Conservation (phyloP, 2,797 vertebrate genomes). For the Siniperca scherzeri region DNA sequence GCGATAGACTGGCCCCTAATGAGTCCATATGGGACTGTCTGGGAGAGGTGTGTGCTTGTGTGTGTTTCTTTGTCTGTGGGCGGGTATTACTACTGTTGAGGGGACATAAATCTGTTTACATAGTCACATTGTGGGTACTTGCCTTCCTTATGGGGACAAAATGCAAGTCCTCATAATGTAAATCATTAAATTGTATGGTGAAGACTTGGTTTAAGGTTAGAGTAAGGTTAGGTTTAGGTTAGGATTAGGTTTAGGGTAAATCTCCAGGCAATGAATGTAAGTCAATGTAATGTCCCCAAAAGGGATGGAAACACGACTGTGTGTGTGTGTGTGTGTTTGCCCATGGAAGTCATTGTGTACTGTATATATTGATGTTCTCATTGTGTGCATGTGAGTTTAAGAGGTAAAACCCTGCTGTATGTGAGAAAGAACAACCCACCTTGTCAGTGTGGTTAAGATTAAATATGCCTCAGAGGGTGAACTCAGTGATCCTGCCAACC, state of each 20-base stretch:
- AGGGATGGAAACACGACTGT: too few relatives aligned
- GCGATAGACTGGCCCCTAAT: slow-evolving; percentile 85
- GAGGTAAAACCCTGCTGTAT: slow-evolving; percentile 52
- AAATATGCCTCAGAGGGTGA: slow-evolving; percentile 43
- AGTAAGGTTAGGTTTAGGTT: too few relatives aligned
- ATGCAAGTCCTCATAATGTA: too few relatives aligned
- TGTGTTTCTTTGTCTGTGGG: slow-evolving; percentile 11
- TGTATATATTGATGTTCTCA: slow-evolving; percentile 59
- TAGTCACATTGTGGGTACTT: too few relatives aligned
- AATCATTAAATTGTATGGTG: too few relatives aligned
- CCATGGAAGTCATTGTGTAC: slow-evolving; percentile 39
- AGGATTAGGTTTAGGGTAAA: too few relatives aligned
- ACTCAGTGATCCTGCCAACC: slow-evolving; percentile 45
- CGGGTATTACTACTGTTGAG: too few relatives aligned
- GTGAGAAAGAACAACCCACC: slow-evolving; percentile 58
- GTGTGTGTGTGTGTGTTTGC: slow-evolving; percentile 36
- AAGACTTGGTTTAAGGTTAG: too few relatives aligned
- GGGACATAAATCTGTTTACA: too few relatives aligned
- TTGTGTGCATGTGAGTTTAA: slow-evolving; percentile 49
- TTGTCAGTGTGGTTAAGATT: slow-evolving; percentile 31
- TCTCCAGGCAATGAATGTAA: too few relatives aligned
- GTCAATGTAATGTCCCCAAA: too few relatives aligned
- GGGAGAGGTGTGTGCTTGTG: slow-evolving; percentile 64
- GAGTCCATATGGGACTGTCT: slow-evolving; percentile 85
- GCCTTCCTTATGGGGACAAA: too few relatives aligned